Base-by-base conservation (phyloP, 2,888 invertebrate genomes). In the Parthenolecanium corni region DNA sequence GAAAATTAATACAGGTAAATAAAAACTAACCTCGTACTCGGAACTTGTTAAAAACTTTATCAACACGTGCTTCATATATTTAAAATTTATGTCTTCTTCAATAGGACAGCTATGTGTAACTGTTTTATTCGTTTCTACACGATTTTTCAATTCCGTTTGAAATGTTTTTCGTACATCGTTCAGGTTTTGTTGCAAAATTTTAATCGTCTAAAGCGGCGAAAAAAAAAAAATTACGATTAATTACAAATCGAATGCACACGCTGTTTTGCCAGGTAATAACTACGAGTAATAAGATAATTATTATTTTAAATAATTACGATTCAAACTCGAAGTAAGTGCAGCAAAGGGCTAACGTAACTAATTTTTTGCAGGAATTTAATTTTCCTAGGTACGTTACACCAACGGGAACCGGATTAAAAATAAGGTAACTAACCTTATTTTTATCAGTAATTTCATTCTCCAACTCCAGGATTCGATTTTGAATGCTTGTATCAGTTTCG, bases 121-220 rank as follows among this genome's bases (percentile, higher is more conserved):
- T 2, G 21, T 16, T 38, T 20, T 49, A 21, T 36, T 62, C n/a
- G 25, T 24, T 64, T 65, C 52, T 42, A 64, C 21, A 64, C 58
- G 31, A 62, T 52, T 62, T 58, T 67, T 25, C 62, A 94, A 76
- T 74, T 94, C 93, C 67, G 86, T 80, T 71, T 94, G 92, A 57
- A 94, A 76, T 0, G 91, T 90, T 74, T 93, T 93, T 73, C 92
- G 91, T 80, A 94, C 83, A 72, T 94, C 93, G 20, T 83, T 80
- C 73, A 94, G 76, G 68, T 91, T 82, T 73, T 92, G 87, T 73
- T 93, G 90, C 70, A 92, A 80, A 18, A 87, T 83, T 76, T 89
- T 89, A 69, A 93, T 87, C 75, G 84, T 85, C 89, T 90, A 73
- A 42, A 78, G 75, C 66, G 64, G 65, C 63, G 64, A 67, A 36